A percentile compares a stretch with the other conserved stretches of the same genome.
These are phyloP conservation scores for Cacoxenus indagator DNA, from an alignment of 2,888 invertebrate genomes.

Conservation along the genomic window DNA sequence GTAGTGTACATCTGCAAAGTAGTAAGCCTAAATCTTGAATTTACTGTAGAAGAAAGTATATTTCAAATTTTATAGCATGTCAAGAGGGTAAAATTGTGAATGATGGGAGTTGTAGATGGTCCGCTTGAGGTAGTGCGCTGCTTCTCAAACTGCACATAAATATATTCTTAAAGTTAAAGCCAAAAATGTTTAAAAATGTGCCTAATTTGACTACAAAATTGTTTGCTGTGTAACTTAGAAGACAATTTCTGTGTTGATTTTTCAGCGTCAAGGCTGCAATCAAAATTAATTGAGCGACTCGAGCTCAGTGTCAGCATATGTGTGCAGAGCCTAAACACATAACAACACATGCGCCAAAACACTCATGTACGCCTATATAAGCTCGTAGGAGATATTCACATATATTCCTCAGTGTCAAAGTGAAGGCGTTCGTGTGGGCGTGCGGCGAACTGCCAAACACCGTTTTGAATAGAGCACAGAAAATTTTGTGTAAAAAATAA, in stretches of 20 bases:
- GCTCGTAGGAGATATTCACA: neutral
- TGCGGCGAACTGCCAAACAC: neutral
- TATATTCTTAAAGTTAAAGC: no score
- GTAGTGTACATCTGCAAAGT: no score
- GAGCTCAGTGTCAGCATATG: slow-evolving; percentile 40
- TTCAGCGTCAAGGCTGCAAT: slow-evolving; percentile 58
- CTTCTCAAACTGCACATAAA: no score
- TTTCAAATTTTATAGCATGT: no score
- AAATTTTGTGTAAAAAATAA: slow-evolving; percentile 7
- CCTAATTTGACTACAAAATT: neutral
- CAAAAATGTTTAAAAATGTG: neutral
- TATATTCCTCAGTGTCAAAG: slow-evolving; percentile 35
- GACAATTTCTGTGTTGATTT: neutral
- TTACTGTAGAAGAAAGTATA: no score
- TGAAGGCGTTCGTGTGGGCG: slow-evolving; percentile 56
- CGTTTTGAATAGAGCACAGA: neutral
- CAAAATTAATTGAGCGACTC: slow-evolving; percentile 59
- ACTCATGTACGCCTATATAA: neutral
- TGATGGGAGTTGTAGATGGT: no score
- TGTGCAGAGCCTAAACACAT: slow-evolving; percentile 12
- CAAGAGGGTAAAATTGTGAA: no score
- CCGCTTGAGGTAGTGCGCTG: no score
- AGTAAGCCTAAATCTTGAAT: no score
- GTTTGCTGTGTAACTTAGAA: neutral
- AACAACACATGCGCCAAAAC: neutral